These are phyloP conservation scores for Crax fasciolata DNA, from an alignment of 2,797 vertebrate species.

Conservation along the genomic window DNA sequence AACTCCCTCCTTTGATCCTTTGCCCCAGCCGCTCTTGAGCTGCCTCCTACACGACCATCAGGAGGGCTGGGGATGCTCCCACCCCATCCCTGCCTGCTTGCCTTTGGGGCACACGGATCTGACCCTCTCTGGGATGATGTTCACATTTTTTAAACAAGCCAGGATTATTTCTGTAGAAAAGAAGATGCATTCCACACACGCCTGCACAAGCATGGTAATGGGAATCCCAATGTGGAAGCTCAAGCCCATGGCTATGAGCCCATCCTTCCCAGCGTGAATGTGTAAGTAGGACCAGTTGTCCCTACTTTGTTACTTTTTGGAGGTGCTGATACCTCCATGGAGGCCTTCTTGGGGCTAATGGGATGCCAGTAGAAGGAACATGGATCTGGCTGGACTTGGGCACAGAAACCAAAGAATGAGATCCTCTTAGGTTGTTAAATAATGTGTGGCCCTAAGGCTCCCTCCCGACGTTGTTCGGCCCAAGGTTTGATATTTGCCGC, in stretches of 20 bases:
- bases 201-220: neutral
- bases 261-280: neutral
- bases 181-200: neutral
- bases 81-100: fast-evolving
- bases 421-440: neutral
- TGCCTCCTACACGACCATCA: neutral
- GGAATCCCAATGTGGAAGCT: neutral
- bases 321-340: neutral
- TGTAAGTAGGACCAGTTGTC: neutral
- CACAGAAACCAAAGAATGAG: neutral
- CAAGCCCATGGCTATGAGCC: neutral
- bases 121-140: neutral
- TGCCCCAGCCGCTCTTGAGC: neutral
- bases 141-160: neutral
- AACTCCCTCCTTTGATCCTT: fast-evolving
- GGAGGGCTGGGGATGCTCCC: neutral
- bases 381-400: neutral
- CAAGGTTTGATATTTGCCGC: constrained; percentile 74
- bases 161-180: neutral
- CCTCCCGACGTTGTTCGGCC: neutral
- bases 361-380: neutral
- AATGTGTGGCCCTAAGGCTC: neutral
- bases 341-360: neutral
- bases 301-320: fast-evolving
- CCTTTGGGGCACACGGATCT: fast-evolving